Percentiles rank a stretch among this genome's conserved stretches.
These are phyloP conservation scores for Porites evermanni DNA, from an alignment of 92 coral and sea anemone genomes.

Conservation along the genomic window DNA sequence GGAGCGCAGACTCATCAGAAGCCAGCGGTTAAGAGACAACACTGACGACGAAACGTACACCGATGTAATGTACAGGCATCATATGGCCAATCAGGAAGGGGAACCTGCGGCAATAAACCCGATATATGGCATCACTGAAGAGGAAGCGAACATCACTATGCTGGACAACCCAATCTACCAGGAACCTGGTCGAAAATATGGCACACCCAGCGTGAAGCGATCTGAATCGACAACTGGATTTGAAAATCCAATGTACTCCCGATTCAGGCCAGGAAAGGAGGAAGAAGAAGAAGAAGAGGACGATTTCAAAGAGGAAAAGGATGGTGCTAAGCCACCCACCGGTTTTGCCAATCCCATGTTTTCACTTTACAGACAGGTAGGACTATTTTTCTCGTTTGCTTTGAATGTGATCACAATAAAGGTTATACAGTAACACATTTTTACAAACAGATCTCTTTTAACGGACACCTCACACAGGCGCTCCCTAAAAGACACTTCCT, in stretches of 20 bases:
- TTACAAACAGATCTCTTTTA: too few species aligned
- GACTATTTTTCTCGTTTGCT: background rate
- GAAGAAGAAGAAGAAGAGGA: background rate
- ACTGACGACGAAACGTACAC: conserved; percentile 69
- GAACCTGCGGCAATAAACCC: conserved; percentile 70
- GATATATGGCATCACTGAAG: conserved; percentile 66
- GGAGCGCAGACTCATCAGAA: conserved; percentile 12
- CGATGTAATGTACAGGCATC: conserved; percentile 85
- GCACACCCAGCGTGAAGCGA: conserved; percentile 1
- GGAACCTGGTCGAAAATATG: conserved; percentile 27
- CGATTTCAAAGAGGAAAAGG: background rate
- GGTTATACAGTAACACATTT: too few species aligned
- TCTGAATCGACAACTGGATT: conserved; percentile 43
- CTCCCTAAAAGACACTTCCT: too few species aligned
- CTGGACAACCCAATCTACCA: conserved; percentile 64
- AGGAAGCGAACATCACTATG: conserved; percentile 51
- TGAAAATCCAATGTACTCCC: conserved; percentile 69
- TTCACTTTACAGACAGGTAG: conserved; percentile 19
- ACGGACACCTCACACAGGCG: too few species aligned
- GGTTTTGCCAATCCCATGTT: conserved; percentile 52
- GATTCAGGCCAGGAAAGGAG: background rate
- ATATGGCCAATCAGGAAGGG: conserved; percentile 53
- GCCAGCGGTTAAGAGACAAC: background rate
- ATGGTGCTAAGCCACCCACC: background rate
- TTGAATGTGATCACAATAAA: too few species aligned